These are phyloP conservation scores for Macropodus opercularis DNA, from an alignment of 2,797 vertebrate genomes.

Conservation along the genomic window DNA sequence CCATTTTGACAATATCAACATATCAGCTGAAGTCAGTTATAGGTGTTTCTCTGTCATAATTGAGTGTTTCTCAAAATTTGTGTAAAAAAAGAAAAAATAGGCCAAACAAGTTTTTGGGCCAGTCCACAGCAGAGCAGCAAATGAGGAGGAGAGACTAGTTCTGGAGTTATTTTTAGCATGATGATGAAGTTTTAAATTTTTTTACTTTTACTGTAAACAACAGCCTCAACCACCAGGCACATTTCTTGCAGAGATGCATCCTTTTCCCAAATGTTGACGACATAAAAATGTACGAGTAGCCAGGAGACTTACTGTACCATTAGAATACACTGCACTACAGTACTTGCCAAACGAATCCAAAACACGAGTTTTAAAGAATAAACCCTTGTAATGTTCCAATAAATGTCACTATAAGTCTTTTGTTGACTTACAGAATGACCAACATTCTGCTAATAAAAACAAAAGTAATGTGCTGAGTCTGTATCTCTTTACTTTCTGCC, in stretches of 20 bases:
- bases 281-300: background rate
- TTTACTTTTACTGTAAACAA: slow-evolving; percentile 9
- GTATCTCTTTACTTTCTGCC: no score
- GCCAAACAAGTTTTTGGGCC: slow-evolving; percentile 2
- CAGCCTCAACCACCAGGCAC: background rate
- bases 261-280: background rate
- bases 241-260: background rate
- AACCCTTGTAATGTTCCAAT: no score
- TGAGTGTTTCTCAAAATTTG: background rate
- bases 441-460: no score
- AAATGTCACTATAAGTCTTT: no score
- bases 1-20: background rate
- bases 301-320: background rate
- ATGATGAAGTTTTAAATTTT: background rate
- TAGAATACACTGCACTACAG: no score
- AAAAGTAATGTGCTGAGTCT: no score
- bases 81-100: background rate
- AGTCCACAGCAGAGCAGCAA: background rate
- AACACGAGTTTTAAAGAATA: background rate
- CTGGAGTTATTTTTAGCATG: background rate
- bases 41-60: background rate
- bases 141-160: background rate
- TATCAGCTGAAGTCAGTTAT: background rate
- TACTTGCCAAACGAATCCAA: background rate
- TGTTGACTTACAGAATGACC: no score